phyloP scores from a whole-genome alignment of 2,888 invertebrate genomes.

The Nebria salina region DNA sequence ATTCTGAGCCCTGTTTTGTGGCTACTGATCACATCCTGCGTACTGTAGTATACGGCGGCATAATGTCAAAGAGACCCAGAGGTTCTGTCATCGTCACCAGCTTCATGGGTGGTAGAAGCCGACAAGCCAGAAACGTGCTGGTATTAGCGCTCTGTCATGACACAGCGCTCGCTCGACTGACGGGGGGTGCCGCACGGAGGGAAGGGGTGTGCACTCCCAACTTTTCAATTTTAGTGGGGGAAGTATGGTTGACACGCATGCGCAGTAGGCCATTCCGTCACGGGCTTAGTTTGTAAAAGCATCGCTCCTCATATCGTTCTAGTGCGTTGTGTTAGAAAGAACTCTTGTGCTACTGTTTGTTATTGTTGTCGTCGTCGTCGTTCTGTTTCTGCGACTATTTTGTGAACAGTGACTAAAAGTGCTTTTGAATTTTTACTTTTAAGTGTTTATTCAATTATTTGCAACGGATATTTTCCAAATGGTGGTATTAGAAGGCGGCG shows the following conservation, averaged over 20 bases:
- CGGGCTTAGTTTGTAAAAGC: slow-evolving; percentile 41
- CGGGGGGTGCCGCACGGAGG: slow-evolving; percentile 43
- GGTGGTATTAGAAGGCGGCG: slow-evolving; percentile 92
- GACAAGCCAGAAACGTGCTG: slow-evolving; percentile 62
- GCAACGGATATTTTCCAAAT: slow-evolving; percentile 66
- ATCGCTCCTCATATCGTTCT: slow-evolving; percentile 51
- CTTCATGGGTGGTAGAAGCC: slow-evolving; percentile 65
- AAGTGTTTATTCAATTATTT: slow-evolving; percentile 31
- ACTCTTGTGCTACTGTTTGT: slow-evolving; percentile 12
- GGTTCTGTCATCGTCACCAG: slow-evolving; percentile 64
- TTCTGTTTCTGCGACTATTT: slow-evolving; percentile 35
- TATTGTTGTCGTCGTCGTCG: background rate
- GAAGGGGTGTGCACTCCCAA: slow-evolving; percentile 39
- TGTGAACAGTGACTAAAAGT: slow-evolving; percentile 47
- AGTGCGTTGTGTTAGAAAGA: slow-evolving; percentile 50
- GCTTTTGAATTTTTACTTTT: slow-evolving; percentile 46
- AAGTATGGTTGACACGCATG: slow-evolving; percentile 49
- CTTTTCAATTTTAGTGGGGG: slow-evolving; percentile 45
- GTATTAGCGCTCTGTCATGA: slow-evolving; percentile 64
- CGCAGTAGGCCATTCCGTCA: slow-evolving; percentile 48
- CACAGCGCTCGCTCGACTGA: slow-evolving; percentile 36
- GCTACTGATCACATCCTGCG: slow-evolving; percentile 60
- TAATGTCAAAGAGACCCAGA: slow-evolving; percentile 60
- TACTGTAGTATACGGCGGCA: slow-evolving; percentile 49
- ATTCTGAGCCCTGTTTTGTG: slow-evolving; percentile 57